These are phyloP conservation scores for Drosophila kambysellisi DNA, from an alignment of 2,888 invertebrate genomes.

Conservation along the genomic window DNA sequence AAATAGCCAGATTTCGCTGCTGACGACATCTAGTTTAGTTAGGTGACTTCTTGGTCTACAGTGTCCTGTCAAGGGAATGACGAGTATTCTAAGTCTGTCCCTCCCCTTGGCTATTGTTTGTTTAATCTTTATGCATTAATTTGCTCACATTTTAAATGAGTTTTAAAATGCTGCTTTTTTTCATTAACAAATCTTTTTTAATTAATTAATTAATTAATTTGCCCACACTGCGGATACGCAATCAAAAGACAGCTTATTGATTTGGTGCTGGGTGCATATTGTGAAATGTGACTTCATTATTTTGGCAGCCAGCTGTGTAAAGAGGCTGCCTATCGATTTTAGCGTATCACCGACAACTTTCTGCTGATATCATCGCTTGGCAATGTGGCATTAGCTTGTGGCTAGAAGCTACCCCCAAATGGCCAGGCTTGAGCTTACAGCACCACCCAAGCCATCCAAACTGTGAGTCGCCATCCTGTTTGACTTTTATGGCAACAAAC, in stretches of 20 bases:
- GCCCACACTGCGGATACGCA: conserved; percentile 64
- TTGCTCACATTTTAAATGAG: background rate
- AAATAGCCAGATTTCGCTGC: background rate
- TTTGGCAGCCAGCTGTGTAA: conserved; percentile 44
- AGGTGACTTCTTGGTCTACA: background rate
- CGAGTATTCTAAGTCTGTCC: background rate
- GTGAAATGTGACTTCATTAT: conserved; percentile 42
- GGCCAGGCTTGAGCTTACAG: conserved; percentile 1
- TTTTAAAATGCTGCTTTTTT: background rate
- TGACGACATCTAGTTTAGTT: background rate
- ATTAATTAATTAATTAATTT: conserved; percentile 28
- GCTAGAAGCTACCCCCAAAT: conserved; percentile 14
- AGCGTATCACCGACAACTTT: conserved; percentile 9
- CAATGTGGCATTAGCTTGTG: background rate
- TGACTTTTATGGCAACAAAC: conserved; percentile 61
- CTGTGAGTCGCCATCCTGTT: conserved; percentile 40
- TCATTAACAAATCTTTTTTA: conserved; percentile 29
- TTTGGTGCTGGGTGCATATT: conserved; percentile 14
- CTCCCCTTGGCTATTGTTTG: background rate
- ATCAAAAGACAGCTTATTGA: conserved; percentile 52
- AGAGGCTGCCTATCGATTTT: conserved; percentile 41
- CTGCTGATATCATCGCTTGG: conserved; percentile 59
- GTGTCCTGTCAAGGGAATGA: background rate
- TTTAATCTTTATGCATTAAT: too few species aligned
- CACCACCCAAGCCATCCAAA: conserved; percentile 2